Conservation (phyloP, 2,797 vertebrate species). For the Rachycentron canadum region DNA sequence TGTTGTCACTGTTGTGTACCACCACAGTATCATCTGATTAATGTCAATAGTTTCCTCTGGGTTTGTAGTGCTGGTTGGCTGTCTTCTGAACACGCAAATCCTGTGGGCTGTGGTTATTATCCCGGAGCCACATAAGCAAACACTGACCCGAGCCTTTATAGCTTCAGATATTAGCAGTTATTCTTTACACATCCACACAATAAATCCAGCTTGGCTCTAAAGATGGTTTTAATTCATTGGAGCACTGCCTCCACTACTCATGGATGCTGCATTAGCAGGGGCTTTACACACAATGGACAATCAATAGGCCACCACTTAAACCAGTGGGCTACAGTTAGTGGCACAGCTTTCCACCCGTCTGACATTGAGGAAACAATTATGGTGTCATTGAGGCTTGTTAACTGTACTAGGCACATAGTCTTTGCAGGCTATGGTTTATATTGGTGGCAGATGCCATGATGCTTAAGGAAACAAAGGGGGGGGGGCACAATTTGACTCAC, state of each 20-base stretch:
- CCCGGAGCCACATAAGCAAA: conserved; percentile 2
- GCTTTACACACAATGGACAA: conserved; percentile 49
- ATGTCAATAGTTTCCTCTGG: not conserved
- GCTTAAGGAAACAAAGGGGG: conserved; percentile 4
- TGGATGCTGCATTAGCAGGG: conserved; percentile 32
- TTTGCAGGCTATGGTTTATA: conserved; percentile 42
- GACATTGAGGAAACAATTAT: conserved; percentile 64
- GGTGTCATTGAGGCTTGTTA: conserved; percentile 62
- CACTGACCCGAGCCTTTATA: not conserved
- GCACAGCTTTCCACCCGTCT: conserved; percentile 40
- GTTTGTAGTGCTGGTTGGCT: not conserved
- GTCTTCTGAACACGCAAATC: conserved; percentile 32
- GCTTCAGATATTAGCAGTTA: not conserved
- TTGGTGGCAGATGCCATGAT: conserved; percentile 31
- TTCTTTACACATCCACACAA: conserved; percentile 1
- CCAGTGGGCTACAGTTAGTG: conserved; percentile 42
- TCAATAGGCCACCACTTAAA: conserved; percentile 69
- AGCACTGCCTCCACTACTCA: conserved; percentile 8
- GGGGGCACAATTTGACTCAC: conserved; percentile 6
- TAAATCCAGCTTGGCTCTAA: conserved; percentile 24
- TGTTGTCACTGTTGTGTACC: not conserved
- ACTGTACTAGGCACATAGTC: conserved; percentile 19
- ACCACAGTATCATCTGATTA: not conserved
- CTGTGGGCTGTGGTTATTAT: conserved; percentile 26
- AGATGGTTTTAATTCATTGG: conserved; percentile 27